These are phyloP conservation scores for Zoanthus sociatus DNA, from an alignment of 92 coral and sea anemone genomes.

Conservation along the genomic window DNA sequence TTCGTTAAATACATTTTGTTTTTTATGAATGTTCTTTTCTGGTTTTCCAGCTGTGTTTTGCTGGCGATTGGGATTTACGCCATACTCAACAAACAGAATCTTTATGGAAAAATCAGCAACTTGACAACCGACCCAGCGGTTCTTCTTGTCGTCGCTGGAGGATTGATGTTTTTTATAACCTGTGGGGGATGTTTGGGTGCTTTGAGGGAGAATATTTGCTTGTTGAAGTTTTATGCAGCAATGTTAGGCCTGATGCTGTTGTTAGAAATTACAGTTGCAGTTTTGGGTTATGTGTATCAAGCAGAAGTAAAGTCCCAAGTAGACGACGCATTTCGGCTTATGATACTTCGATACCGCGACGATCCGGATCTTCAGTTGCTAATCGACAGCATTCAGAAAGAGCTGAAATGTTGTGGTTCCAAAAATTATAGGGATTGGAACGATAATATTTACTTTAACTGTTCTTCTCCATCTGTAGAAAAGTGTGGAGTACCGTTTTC, in stretches of 20 bases:
- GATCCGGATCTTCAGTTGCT: conserved; percentile 88
- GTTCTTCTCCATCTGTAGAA: conserved; percentile 84
- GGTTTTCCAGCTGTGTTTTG: conserved; percentile 81
- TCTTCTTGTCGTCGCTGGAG: conserved; percentile 75
- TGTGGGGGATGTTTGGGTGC: conserved; percentile 96
- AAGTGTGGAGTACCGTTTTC: conserved; percentile 94
- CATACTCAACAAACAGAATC: conserved; percentile 82
- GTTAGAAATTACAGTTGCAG: conserved; percentile 79
- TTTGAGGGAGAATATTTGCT: conserved; percentile 88
- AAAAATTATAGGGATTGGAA: conserved; percentile 84
- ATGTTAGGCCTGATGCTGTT: conserved; percentile 82
- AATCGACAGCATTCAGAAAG: conserved; percentile 83
- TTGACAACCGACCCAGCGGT: conserved; percentile 95
- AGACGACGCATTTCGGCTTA: conserved; percentile 73
- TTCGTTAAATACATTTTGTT: conserved; percentile 90
- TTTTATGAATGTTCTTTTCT: conserved; percentile 89
- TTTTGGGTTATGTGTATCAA: conserved; percentile 84
- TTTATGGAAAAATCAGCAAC: conserved; percentile 83
- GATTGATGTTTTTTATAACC: conserved; percentile 79
- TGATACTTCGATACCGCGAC: conserved; percentile 85
- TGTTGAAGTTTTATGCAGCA: conserved; percentile 77
- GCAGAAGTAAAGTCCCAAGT: conserved; percentile 76
- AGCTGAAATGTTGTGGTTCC: conserved; percentile 92
- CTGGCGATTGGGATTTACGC: conserved; percentile 86
- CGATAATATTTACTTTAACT: conserved; percentile 84